Base-by-base conservation (phyloP, 53 echinoderm and acorn worm species). In the Arbacia lixula region DNA sequence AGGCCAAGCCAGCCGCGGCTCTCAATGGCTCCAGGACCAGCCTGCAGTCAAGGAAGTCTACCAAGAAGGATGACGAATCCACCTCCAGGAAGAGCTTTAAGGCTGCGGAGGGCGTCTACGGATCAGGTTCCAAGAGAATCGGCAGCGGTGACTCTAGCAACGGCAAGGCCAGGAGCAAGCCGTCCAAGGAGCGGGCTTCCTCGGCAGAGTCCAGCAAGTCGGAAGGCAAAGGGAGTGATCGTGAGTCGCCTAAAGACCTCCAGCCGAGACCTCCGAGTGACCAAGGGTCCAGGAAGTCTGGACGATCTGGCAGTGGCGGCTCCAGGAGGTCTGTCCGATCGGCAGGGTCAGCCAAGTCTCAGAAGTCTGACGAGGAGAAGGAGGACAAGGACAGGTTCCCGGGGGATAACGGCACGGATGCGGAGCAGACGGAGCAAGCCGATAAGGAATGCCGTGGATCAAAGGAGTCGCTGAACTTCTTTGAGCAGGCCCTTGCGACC, bases 381-480 rank as follows among this genome's bases (percentile, higher is more conserved):
- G 39, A 40, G 36, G 60, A 60, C 27, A 60, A 60, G 58, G 24
- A 21, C 5, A 36, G 24, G 1, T 12, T 24, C 6, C 22, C 35
- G 11, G 42, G 17, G 26, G 79, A 78, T n/a, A 11, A 5, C 39
- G 35, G 34, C 4, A 17, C 56, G 1, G 25, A 55, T n/a, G 35
- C 35, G 25, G 29, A 6, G 3, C 4, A 5, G 5, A 3, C 31
- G 6, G 33, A 64, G 30, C 10, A 3, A 31, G 30, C 26, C 9
- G 19, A 32, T 29, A 78, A 78, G 60, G 79, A 78, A 6, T 60
- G 28, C 14, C 60, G 39, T 25, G 60, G 60, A 5, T 78, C 79
- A 3, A 78, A 78, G 61, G 79, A 78, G 60, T 78, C 79, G 19
- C 61, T 78, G 42, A 78, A 78, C 61, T 78, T 78, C 79, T 78